Percentiles rank a stretch among this genome's conserved stretches.
Conservation (phyloP, 2,113 vertebrate species). For the Chamaea fasciata region DNA sequence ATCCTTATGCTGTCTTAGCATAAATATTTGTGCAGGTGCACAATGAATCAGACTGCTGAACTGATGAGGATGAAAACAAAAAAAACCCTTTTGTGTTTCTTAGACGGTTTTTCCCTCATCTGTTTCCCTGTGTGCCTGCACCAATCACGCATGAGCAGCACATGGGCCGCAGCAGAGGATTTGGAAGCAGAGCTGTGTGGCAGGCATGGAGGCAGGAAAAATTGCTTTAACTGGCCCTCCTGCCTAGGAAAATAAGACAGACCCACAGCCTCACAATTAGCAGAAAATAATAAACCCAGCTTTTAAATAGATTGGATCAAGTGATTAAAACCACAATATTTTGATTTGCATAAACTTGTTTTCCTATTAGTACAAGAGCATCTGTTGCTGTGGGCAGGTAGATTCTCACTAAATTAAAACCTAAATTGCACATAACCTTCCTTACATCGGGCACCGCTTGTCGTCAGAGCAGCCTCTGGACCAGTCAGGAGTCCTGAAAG, state of each 20-base stretch:
- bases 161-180: neutral
- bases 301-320: slow-evolving; percentile 1
- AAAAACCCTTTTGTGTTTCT: neutral
- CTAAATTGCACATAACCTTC: neutral
- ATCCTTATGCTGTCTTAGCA: neutral
- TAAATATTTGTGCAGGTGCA: slow-evolving; percentile 23
- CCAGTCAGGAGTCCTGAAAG: neutral
- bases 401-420: neutral
- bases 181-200: neutral
- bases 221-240: neutral
- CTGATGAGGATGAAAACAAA: neutral
- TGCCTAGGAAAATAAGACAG: neutral
- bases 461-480: neutral
- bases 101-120: neutral
- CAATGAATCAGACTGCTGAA: neutral
- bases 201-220: neutral
- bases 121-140: neutral
- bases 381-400: slow-evolving; percentile 4
- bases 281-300: slow-evolving; percentile 1
- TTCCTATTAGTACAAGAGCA: neutral
- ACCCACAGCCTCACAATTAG: neutral
- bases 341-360: slow-evolving; percentile 28
- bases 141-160: neutral
- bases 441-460: rapidly evolving
- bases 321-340: slow-evolving; percentile 21